phyloP scores from a whole-genome alignment of 2,888 invertebrate species.

The Bombyx huttoni region DNA sequence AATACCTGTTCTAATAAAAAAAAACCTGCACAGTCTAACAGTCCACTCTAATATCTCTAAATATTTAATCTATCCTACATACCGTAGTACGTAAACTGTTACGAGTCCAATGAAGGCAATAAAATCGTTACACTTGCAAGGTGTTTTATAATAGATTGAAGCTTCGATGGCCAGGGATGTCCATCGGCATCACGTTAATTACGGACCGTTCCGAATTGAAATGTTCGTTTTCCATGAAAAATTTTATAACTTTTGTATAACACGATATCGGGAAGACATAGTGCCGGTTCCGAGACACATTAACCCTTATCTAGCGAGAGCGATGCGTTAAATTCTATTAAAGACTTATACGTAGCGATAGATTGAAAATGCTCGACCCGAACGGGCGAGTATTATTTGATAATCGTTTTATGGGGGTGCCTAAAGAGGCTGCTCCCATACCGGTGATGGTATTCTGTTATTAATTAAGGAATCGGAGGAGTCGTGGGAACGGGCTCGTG shows the following conservation, averaged over 20 bases:
- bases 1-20: too few relatives aligned
- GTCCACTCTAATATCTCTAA: too few relatives aligned
- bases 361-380: constrained; percentile 39
- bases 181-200: constrained; percentile 10
- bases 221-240: constrained; percentile 16
- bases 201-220: constrained; percentile 23
- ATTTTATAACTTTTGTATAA: constrained; percentile 18
- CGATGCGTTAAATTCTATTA: constrained; percentile 59
- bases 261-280: constrained; percentile 26
- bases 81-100: too few relatives aligned
- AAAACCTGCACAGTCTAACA: too few relatives aligned
- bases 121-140: too few relatives aligned
- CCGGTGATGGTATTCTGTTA: constrained; percentile 50
- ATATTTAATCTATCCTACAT: too few relatives aligned
- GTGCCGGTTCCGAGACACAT: constrained; percentile 29
- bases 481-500: constrained; percentile 53
- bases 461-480: constrained; percentile 53
- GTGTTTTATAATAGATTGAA: not conserved
- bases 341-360: constrained; percentile 30
- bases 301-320: constrained; percentile 28
- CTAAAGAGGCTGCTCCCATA: constrained; percentile 57
- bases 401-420: constrained; percentile 67
- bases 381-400: constrained; percentile 52
- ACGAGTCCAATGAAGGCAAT: too few relatives aligned
- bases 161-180: constrained; percentile 10